Percentiles rank a stretch among this genome's conserved stretches.
Evolutionary conservation across 2,888 invertebrate species (phyloP).

Genomic region (Hermodice carunculata): DNA sequence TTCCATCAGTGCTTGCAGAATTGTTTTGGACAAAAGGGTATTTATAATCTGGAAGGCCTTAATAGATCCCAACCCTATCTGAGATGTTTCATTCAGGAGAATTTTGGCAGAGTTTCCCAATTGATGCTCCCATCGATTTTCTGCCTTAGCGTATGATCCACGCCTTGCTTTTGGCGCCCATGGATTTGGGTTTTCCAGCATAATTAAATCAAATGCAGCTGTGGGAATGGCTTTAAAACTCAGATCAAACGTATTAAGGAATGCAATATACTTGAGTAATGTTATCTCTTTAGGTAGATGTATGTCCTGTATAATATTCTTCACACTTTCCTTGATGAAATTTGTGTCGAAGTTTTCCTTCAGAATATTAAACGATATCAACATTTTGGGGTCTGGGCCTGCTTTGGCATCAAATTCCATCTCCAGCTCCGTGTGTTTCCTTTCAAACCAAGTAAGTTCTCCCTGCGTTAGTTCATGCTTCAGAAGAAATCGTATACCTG

Average conservation of each 20-base stretch:
- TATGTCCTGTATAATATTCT: slow-evolving; percentile 40
- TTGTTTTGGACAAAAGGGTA: slow-evolving; percentile 5
- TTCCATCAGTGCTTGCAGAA: neutral
- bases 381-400: slow-evolving; percentile 42
- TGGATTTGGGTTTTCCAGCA: slow-evolving; percentile 32
- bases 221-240: slow-evolving; percentile 44
- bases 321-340: slow-evolving; percentile 44
- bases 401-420: slow-evolving; percentile 35
- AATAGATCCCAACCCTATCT: neutral
- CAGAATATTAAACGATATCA: slow-evolving; percentile 54
- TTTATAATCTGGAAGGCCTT: slow-evolving; percentile 5
- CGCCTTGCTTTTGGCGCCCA: neutral
- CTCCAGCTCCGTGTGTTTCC: slow-evolving; percentile 39
- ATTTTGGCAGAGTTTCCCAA: slow-evolving; percentile 1
- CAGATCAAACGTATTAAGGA: slow-evolving; percentile 50
- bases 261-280: slow-evolving; percentile 45
- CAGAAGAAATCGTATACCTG: slow-evolving; percentile 11
- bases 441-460: slow-evolving; percentile 47
- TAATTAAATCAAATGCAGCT: slow-evolving; percentile 48
- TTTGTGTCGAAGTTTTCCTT: slow-evolving; percentile 49
- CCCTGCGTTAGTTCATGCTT: slow-evolving; percentile 41
- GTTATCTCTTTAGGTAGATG: slow-evolving; percentile 30
- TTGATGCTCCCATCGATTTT: slow-evolving; percentile 14
- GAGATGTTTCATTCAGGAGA: slow-evolving; percentile 11
- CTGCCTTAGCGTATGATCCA: slow-evolving; percentile 1